Conservation (phyloP, 2,797 vertebrate species). For the Poliocrania exsul region DNA sequence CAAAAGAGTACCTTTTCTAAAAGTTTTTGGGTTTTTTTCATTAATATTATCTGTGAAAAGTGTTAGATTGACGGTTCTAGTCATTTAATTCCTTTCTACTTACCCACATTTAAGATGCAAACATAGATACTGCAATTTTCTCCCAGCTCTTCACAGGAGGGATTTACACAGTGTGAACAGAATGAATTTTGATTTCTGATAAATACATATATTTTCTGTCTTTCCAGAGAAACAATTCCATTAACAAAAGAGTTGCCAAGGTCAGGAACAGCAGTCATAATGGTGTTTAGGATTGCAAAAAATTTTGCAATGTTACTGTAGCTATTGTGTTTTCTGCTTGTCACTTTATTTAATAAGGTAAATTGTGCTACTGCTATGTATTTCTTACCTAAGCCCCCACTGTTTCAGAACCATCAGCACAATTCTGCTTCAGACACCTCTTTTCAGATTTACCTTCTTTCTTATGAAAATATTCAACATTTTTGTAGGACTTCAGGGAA, state of each 20-base stretch:
- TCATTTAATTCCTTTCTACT: neutral
- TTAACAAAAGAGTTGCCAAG: neutral
- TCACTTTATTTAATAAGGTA: neutral
- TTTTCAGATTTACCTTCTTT: neutral
- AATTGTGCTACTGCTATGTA: neutral
- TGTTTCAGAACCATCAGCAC: neutral
- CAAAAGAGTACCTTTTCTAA: neutral
- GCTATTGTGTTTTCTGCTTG: neutral
- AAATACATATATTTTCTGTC: neutral
- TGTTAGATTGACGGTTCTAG: neutral
- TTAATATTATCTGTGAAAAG: neutral
- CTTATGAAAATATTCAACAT: neutral
- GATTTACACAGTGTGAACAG: neutral
- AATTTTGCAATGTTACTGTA: neutral
- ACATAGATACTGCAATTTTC: neutral
- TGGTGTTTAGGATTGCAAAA: neutral
- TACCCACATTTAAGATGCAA: neutral
- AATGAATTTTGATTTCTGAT: neutral
- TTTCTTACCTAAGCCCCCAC: neutral
- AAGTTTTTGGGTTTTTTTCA: neutral
- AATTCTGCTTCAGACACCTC: neutral
- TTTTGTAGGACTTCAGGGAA: neutral
- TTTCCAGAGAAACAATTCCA: neutral
- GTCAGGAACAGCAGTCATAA: neutral
- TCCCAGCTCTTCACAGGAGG: neutral